Evolutionary conservation across 2,113 vertebrate species (phyloP).

Genomic region (Sceloporus undulatus): DNA sequence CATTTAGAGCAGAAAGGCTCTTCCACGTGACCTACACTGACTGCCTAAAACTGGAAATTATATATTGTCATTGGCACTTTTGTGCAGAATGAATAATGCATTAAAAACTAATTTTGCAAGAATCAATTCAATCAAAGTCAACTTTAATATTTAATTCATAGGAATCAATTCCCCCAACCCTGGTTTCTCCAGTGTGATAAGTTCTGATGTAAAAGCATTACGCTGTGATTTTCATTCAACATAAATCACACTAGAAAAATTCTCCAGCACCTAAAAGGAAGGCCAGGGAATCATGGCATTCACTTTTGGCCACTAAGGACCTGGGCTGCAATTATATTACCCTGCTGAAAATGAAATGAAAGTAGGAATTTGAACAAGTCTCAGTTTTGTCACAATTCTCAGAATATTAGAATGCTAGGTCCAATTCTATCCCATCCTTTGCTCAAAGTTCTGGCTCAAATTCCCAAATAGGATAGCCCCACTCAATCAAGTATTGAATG

Average conservation of each 20-base stretch:
- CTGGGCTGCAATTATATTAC: background rate
- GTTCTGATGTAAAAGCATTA: conserved; percentile 6
- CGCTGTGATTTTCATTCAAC: conserved; percentile 8
- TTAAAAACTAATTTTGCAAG: conserved; percentile 51
- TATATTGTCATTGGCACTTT: conserved; percentile 12
- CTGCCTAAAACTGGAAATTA: conserved; percentile 36
- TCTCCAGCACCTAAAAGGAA: background rate
- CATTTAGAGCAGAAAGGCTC: conserved; percentile 3
- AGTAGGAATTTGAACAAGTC: conserved; percentile 11
- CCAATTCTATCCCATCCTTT: no score
- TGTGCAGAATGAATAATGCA: conserved; percentile 26
- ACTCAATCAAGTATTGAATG: no score
- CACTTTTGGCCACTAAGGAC: conserved; percentile 1
- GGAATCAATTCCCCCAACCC: background rate
- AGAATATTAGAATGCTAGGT: no score
- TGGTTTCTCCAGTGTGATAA: accelerated
- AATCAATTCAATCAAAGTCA: conserved; percentile 36
- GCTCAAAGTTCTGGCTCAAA: no score
- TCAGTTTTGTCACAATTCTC: no score
- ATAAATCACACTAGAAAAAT: conserved; percentile 30
- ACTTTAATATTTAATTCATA: conserved; percentile 51
- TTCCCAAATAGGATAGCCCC: no score
- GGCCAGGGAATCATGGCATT: background rate
- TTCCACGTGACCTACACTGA: background rate
- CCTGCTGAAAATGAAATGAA: conserved; percentile 18